Base-by-base conservation (phyloP, 1,140 invertebrate genomes). In the Aphelinus certus region DNA sequence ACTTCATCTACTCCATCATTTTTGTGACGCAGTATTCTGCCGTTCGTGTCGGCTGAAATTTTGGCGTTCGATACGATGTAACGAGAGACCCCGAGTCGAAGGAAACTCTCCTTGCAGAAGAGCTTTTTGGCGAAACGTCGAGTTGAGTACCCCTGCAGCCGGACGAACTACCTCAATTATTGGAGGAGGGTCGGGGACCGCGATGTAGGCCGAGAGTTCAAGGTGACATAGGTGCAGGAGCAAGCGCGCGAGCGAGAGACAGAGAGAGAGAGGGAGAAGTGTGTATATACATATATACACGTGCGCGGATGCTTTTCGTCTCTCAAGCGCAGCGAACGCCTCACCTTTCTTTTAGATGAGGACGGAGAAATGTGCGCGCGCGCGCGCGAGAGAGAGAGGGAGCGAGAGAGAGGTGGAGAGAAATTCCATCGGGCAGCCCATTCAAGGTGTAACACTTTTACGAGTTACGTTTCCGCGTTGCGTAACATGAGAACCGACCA, bases 401-500 rank as follows among this genome's bases (percentile, higher is more conserved):
- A 72, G 57, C 53, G 47, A 73, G 71, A 65, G 56, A 56, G 62
- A n/a, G 3, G 46, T 43, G 43, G 55, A 55, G 68, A 73, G 70
- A 73, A 72, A 76, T 67, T 66, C 77, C 77, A 78, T 73, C 76
- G 71, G 71, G 61, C 45, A 43, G 42, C 7, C 72, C 72, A 67
- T 68, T 68, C 57, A 74, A 74, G 72, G 72, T 63, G 72, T 74
- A 74, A 75, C 74, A 76, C 74, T 71, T 75, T 75, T 75, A 75
- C 66, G 51, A 75, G 74, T 76, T 76, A 76, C 74, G 74, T 71
- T 71, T 76, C 68, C 67, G 74, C 68, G 68, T 76, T 76, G 74
- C 74, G 74, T 71, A 76, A 76, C 53, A 45, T 53, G 57, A 67
- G 68, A 75, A 58, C 55, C 46, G 64, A 63, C 55, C 26, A 70